Conservation (phyloP, 1,140 invertebrate species). For the Anthonomus grandis region DNA sequence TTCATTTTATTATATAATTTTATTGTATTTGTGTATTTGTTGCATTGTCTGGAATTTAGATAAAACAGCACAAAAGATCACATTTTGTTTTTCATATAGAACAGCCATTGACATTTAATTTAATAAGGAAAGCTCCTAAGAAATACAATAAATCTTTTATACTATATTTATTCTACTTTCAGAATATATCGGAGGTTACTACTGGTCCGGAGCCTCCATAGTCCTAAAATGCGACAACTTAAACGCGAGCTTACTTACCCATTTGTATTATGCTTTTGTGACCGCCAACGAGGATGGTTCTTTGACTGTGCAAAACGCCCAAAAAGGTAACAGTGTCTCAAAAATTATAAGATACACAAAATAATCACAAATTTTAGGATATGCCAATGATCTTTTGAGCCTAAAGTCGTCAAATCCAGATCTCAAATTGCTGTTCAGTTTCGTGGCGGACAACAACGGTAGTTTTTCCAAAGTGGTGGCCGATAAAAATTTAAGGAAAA, state of each 20-base stretch:
- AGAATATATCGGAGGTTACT: constrained; percentile 23
- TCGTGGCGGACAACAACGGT: constrained; percentile 57
- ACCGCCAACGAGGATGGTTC: constrained; percentile 55
- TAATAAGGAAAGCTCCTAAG: no score
- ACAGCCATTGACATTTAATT: neutral
- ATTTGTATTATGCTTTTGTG: constrained; percentile 70
- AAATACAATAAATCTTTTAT: neutral
- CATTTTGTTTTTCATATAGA: no score
- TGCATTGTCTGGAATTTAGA: no score
- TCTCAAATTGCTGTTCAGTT: constrained; percentile 65
- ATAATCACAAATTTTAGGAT: constrained; percentile 10
- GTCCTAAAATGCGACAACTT: constrained; percentile 56
- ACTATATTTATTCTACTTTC: neutral
- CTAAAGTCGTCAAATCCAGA: constrained; percentile 60
- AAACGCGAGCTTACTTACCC: constrained; percentile 67
- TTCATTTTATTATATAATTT: no score
- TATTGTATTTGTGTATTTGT: no score
- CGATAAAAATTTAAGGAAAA: constrained; percentile 7
- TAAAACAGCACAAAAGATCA: no score
- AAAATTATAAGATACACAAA: neutral
- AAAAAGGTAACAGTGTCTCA: constrained; percentile 14
- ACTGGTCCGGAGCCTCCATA: constrained; percentile 8
- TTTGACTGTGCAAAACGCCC: constrained; percentile 57
- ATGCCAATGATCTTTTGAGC: constrained; percentile 46
- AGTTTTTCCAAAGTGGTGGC: constrained; percentile 27